Base-by-base conservation (phyloP, 2,888 invertebrate species). In the Cantharis lateralis region DNA sequence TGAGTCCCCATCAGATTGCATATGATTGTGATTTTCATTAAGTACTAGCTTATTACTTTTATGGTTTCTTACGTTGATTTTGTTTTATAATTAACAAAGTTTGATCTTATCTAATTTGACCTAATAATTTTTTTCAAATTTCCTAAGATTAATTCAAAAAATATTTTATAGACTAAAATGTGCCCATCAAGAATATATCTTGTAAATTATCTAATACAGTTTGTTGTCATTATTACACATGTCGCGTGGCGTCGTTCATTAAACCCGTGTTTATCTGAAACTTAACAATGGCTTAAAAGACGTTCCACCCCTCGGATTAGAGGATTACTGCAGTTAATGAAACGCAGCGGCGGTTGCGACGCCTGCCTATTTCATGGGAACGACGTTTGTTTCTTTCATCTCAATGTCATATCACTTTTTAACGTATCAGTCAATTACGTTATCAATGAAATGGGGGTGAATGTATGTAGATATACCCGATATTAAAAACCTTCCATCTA, bases 231-330 rank as follows among this genome's bases (percentile, higher is more conserved):
- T 66, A 20, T 66, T 20, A 66, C 24, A 66, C 64, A 66, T 75
- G 84, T 81, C 86, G 84, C 86, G 86, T 85, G 86, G 78, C 83
- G 77, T 68, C 81, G 84, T 86, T 85, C 86, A 86, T 86, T 86
- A 86, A 85, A 84, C 84, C 82, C 78, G 79, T 83, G 84, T 84
- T 84, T 84, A 84, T 82, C 82, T 83, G 77, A 81, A 80, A 78
- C 81, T 82, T 80, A 82, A 85, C 84, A 84, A 84, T 81, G 78
- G 82, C 78, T 82, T 76, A 81, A 81, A 82, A 80, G 81, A 82
- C 77, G 81, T 79, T 78, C 84, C 86, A 84, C 86, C 86, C 85
- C 84, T 82, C 76, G 82, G 84, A 86, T 86, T 84, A 84, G 78
- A 79, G 81, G 84, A 84, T 86, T 85, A 84, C 81, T 79, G 77